phyloP scores from a whole-genome alignment of 1,140 invertebrate genomes.

The Episyrphus balteatus region DNA sequence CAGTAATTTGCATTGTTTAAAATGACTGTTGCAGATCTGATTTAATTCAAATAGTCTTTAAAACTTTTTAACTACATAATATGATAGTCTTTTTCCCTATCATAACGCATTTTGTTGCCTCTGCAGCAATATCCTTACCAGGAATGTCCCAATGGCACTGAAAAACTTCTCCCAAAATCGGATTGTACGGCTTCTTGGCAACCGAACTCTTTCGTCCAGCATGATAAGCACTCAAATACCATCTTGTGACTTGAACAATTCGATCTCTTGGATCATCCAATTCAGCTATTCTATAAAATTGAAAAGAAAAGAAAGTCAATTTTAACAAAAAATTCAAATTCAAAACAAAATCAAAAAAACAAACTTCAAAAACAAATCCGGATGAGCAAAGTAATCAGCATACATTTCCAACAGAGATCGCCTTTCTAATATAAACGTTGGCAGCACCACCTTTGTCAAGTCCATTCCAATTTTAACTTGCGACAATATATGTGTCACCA shows the following conservation, averaged over 20 bases:
- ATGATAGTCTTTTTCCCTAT: too few species aligned
- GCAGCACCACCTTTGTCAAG: constrained; percentile 91
- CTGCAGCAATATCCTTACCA: too few species aligned
- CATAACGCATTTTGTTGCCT: too few species aligned
- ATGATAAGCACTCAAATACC: constrained; percentile 96
- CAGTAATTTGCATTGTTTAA: too few species aligned
- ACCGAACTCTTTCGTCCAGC: constrained; percentile 89
- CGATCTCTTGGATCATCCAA: constrained; percentile 70
- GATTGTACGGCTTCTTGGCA: constrained; percentile 97
- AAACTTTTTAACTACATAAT: too few species aligned
- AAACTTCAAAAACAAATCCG: constrained; percentile 89
- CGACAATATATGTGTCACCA: constrained; percentile 86
- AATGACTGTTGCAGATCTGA: too few species aligned
- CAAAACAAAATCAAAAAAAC: constrained; percentile 7
- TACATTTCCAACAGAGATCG: constrained; percentile 95
- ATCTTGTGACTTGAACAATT: constrained; percentile 85
- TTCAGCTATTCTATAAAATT: constrained; percentile 67
- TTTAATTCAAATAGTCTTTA: too few species aligned
- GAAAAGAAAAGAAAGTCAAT: neutral
- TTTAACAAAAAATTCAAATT: neutral
- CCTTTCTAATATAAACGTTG: constrained; percentile 93
- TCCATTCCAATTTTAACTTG: constrained; percentile 98
- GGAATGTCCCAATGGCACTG: constrained; percentile 75
- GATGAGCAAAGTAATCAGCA: constrained; percentile 96
- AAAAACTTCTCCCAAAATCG: constrained; percentile 90